Percentiles rank a stretch among this genome's conserved stretches.
Conservation (phyloP, 2,888 invertebrate genomes). For the Macrostomum cliftonense region DNA sequence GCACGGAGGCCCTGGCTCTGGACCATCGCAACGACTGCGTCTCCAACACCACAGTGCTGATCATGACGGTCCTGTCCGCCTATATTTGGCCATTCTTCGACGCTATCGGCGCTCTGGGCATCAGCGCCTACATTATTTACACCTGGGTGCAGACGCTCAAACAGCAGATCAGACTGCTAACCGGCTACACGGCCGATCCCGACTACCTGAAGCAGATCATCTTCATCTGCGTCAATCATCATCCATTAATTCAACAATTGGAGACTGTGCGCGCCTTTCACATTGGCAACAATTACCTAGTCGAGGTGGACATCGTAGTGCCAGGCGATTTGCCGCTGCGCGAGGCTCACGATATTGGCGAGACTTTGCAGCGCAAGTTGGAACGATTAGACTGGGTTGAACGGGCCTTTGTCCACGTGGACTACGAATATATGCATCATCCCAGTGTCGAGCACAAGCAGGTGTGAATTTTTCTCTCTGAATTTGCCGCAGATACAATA, state of each 20-base stretch:
- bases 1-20: constrained; percentile 34
- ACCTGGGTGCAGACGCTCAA: constrained; percentile 22
- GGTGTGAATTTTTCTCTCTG: constrained; percentile 22
- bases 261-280: constrained; percentile 42
- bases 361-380: constrained; percentile 39
- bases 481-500: too few species aligned
- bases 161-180: constrained; percentile 32
- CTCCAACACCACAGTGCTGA: too few species aligned
- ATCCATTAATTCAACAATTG: constrained; percentile 23
- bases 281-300: constrained; percentile 38
- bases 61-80: too few species aligned
- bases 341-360: constrained; percentile 41
- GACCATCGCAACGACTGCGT: constrained; percentile 39
- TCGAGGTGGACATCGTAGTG: constrained; percentile 39
- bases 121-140: constrained; percentile 38
- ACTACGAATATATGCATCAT: constrained; percentile 39
- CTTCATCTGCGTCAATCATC: constrained; percentile 32
- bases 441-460: constrained; percentile 39
- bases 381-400: constrained; percentile 39
- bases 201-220: constrained; percentile 33
- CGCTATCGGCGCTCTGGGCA: constrained; percentile 40
- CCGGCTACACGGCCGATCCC: constrained; percentile 31
- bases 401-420: constrained; percentile 41
- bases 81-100: constrained; percentile 23
- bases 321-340: constrained; percentile 36